Conservation (phyloP, 1,140 invertebrate species). For the Euglossa dilemma region DNA sequence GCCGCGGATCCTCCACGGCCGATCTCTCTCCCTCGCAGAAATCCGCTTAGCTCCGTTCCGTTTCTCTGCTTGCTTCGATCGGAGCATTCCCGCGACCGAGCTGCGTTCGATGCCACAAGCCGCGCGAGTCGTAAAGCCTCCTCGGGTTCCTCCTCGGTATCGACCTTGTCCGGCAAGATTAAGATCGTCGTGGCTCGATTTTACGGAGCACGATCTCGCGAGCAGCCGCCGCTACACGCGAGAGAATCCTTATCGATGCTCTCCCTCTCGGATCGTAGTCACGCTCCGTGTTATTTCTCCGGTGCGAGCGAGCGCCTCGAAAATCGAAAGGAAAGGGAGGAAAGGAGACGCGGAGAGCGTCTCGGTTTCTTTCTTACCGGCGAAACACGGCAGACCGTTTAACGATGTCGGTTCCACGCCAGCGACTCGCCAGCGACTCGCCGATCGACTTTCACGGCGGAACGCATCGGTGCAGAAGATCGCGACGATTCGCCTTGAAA, state of each 20-base stretch:
- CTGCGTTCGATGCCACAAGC: constrained; percentile 20
- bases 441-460: constrained; percentile 53
- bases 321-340: neutral
- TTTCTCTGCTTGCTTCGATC: too few species aligned
- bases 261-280: neutral
- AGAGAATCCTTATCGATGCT: constrained; percentile 42
- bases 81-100: neutral
- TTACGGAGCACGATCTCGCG: constrained; percentile 31
- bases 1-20: too few species aligned
- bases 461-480: constrained; percentile 38
- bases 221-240: constrained; percentile 24
- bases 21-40: too few species aligned
- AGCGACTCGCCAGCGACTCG: constrained; percentile 34
- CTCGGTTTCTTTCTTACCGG: too few species aligned
- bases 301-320: neutral
- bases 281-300: neutral
- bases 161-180: constrained; percentile 59
- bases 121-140: constrained; percentile 47
- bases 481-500: constrained; percentile 36
- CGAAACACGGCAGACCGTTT: constrained; percentile 13
- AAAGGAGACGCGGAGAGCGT: neutral
- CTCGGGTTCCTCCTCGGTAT: constrained; percentile 33
- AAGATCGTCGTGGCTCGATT: constrained; percentile 53
- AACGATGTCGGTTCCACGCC: constrained; percentile 39
- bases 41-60: neutral